Evolutionary conservation across 2,797 vertebrate species (phyloP), one percentile per base, ranked within the genome.

Genomic region (Gambelia wislizenii): DNA sequence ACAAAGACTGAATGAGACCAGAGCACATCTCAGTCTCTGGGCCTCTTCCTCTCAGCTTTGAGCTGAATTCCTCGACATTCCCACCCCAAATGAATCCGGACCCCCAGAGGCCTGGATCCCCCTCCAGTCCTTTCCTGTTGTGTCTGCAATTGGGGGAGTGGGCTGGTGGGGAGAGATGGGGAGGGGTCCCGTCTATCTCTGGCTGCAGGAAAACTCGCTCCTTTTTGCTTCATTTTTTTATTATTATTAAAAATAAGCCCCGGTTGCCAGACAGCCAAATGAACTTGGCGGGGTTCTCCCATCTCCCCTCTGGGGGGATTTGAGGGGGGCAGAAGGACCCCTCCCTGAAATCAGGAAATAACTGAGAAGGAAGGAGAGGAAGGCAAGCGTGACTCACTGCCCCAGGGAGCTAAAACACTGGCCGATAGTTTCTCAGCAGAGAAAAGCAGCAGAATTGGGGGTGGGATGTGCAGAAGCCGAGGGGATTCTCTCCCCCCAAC

Each of bases 71-170:
- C 39, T 39, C 39, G 1, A 39, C 20, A 39, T 2, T 16, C 18
- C 69, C 69, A 10, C 67, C 27, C 67, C 14, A 9, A 13, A 69
- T 36, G 56, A 59, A 59, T 18, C 56, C 18, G 56, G 56, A 59
- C 56, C 56, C 56, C 56, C 18, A 4, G 5, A 61, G 83, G 47
- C 16, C 83, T 84, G 42, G 67, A 6, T 22, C 52, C 44, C 83
- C 82, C 20, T 36, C 25, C 18, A 12, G n/a, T 18, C 39, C 52
- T 56, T 85, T 85, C 83, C 83, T 85, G 83, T 85, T 85, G 69
- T 85, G 83, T 85, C 83, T 84, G 74, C 33, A n/a, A 4, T n/a
- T n/a, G n/a, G n/a, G n/a, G n/a, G n/a, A n/a, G n/a, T n/a, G n/a
- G n/a, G n/a, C n/a, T 42, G 70, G n/a, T 14, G 33, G 33, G 33